Percentiles rank a stretch among this genome's conserved stretches.
Evolutionary conservation across 2,888 invertebrate species (phyloP).

Genomic region (Pycnomerus fuliginosus): DNA sequence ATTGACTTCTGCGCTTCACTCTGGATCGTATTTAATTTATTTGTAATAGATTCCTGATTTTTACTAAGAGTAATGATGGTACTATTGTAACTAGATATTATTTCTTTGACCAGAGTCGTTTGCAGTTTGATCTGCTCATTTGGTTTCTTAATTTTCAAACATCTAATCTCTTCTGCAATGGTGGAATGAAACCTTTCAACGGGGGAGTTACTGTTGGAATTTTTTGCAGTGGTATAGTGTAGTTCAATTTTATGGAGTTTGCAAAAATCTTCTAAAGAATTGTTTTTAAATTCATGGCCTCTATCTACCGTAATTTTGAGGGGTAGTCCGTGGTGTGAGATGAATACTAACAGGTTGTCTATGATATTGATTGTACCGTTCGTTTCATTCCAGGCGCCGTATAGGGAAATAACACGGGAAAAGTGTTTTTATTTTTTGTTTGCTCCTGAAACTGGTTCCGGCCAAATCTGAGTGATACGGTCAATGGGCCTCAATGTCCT

Average conservation of each 20-base stretch:
- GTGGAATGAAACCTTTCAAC: slow-evolving; percentile 15
- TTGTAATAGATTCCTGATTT: slow-evolving; percentile 20
- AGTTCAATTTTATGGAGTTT: slow-evolving; percentile 19
- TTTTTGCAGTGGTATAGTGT: slow-evolving; percentile 17
- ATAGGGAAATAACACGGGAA: too few species aligned
- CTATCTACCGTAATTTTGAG: slow-evolving; percentile 14
- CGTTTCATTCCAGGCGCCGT: too few species aligned
- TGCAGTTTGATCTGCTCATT: slow-evolving; percentile 13
- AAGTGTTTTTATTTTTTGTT: too few species aligned
- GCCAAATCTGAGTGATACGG: too few species aligned
- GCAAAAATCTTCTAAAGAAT: slow-evolving; percentile 14
- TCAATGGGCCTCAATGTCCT: too few species aligned
- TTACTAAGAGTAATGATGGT: slow-evolving; percentile 10
- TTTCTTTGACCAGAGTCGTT: slow-evolving; percentile 18
- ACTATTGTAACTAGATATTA: slow-evolving; percentile 20
- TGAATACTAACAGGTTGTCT: slow-evolving; percentile 17
- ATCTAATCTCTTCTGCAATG: slow-evolving; percentile 7
- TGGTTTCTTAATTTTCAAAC: slow-evolving; percentile 3
- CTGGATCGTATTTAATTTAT: slow-evolving; percentile 12
- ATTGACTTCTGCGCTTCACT: slow-evolving; percentile 6
- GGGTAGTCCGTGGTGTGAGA: slow-evolving; percentile 18
- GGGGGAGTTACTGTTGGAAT: slow-evolving; percentile 18
- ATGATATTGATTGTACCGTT: slow-evolving; percentile 16
- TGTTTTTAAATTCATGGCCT: slow-evolving; percentile 18
- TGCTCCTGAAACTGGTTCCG: too few species aligned